A percentile compares a stretch with the other conserved stretches of the same genome.
phyloP scores from a whole-genome alignment of 2,797 vertebrate species.

The Acropternis orthonyx region DNA sequence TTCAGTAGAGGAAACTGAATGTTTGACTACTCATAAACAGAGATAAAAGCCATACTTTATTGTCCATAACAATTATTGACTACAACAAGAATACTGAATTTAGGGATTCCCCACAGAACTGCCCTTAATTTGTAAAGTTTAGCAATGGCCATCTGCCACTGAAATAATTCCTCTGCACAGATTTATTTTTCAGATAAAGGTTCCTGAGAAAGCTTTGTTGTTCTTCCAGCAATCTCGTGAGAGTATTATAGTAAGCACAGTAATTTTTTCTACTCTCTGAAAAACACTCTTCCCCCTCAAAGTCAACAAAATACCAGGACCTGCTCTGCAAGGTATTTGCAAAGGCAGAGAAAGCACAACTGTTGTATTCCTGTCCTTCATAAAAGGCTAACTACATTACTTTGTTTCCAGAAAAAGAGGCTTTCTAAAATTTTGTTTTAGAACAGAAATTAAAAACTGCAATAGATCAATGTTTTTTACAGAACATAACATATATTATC shows the following conservation, averaged over 20 bases:
- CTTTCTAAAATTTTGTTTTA: neutral
- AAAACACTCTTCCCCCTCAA: neutral
- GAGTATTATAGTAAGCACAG: neutral
- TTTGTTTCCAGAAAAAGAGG: neutral
- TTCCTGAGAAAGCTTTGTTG: neutral
- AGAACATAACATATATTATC: neutral
- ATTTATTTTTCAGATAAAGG: conserved; percentile 35
- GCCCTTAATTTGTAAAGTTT: conserved; percentile 48
- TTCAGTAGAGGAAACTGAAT: conserved; percentile 57
- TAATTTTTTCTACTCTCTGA: neutral
- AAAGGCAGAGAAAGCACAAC: neutral
- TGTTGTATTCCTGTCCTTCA: neutral
- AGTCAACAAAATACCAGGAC: neutral
- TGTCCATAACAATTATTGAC: neutral
- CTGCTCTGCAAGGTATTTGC: neutral
- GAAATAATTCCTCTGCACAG: conserved; percentile 21
- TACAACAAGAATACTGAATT: conserved; percentile 41
- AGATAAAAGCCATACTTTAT: conserved; percentile 56
- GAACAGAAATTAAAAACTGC: neutral
- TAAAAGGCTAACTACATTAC: neutral
- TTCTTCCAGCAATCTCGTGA: neutral
- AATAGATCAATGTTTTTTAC: neutral
- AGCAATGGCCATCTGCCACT: conserved; percentile 5
- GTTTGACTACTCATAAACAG: neutral
- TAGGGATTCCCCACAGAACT: conserved; percentile 6